Base-by-base conservation (phyloP, 1,140 invertebrate species). In the Drosophila biarmipes region DNA sequence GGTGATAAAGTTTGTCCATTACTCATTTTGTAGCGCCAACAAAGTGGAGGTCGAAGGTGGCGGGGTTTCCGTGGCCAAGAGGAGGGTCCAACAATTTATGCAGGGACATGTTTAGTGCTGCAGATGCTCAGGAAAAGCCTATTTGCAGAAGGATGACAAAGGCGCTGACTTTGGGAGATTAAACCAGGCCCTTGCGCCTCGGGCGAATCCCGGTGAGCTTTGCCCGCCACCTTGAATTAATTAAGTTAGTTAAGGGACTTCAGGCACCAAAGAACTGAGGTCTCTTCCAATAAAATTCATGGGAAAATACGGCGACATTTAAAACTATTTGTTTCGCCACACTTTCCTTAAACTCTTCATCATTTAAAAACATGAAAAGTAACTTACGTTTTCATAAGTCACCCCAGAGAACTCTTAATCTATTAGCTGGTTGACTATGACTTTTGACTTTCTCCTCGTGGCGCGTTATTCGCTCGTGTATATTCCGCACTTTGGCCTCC, bases 1-100 rank as follows among this genome's bases (percentile, higher is more conserved):
- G 81, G 81, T 86, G 81, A 86, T 86, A 86, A 87, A 87, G 74
- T 78, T 74, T 59, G 34, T 74, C 58, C 78, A 87, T 87, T 75
- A 81, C 80, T 86, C 82, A 86, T 73, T 71, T 64, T 8, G 78
- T 73, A 68, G 77, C 81, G 74, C 79, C 74, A 73, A 73, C 48
- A 61, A 66, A 75, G 62, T 59, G 14, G 17, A 29, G 21, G 58
- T 1, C n/a, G 57, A 29, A 34, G 29, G 29, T 57, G 29, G 2
- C 29, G 21, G 40, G n/a, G 17, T 21, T 31, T 11, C 11, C 17
- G 4, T 21, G 12, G 10, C 29, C 57, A 34, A 45, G 15, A 21
- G 49, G 58, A 55, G 78, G 66, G 38, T 49, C 51, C 27, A 40
- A 40, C 63, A 81, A 85, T 78, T 86, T 86, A 85, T 85, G 81